Evolutionary conservation across 2,888 invertebrate genomes (phyloP), one percentile per base, ranked within the genome.

Genomic region (Nephrotoma guestfalica): DNA sequence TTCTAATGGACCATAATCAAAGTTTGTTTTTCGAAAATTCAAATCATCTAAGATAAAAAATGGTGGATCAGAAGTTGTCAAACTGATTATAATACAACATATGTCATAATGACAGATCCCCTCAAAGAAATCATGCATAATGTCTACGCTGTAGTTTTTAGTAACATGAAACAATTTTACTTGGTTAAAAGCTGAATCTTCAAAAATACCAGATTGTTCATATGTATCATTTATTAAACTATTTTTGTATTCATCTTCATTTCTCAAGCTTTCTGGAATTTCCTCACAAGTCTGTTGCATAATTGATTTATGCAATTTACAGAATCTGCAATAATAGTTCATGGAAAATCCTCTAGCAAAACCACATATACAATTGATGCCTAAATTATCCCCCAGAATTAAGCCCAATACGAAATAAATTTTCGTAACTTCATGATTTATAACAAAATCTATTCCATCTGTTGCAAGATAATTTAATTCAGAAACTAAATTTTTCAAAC

Each of bases 111-210:
- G 87, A 15, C 87, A 88, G 71, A 88, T 51, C n/a, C 88, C 88
- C n/a, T 84, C 88, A 86, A 88, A 88, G 43, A 89, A n/a, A 86
- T 89, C 89, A 87, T 89, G 89, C 88, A 88, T 88, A 47, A 88
- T 87, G 87, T 89, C 89, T 41, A 88, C 87, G 86, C 83, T 86
- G 87, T 86, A 88, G 87, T 89, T 89, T 85, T 88, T 86, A 13
- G 87, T 87, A 40, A 89, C 87, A 87, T 89, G 87, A 88, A 88
- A 89, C 42, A 87, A 87, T 15, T 87, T 87, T 47, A 89, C 84
- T 18, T 57, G 13, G 87, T 89, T 88, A 18, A 89, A 88, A 86
- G 88, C 85, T 41, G 88, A 89, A 86, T 86, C 30, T 87, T 88
- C 88, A 86, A 88, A 88, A 71, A 89, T 88, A 9, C 89, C 89